Base-by-base conservation (phyloP, 1,140 invertebrate species). In the Battus philenor region DNA sequence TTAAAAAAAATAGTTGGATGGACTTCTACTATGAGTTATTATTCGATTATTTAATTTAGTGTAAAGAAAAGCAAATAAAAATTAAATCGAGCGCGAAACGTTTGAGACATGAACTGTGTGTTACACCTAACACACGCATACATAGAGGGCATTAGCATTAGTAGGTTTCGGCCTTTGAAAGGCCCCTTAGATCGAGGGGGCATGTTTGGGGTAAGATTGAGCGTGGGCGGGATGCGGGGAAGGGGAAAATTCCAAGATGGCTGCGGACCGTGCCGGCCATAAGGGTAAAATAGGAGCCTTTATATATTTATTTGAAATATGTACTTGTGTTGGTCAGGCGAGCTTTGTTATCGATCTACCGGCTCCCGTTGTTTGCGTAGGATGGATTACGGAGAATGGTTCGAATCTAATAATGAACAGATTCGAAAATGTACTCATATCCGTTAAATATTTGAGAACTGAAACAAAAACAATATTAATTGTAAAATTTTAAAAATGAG, bases 111-210 rank as follows among this genome's bases (percentile, higher is more conserved):
- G 9, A 63, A 26, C 39, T 54, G 59, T 56, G 56, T 50, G 34
- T 47, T 47, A 45, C 54, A 68, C 58, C 16, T 34, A 16, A 59
- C 66, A 71, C 68, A 46, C 52, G 45, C 66, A 66, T 59, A 71
- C 65, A 60, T 68, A 70, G 54, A 68, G 68, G 61, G 73, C 76
- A 82, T 82, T 82, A 82, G 80, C 80, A 81, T 84, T 79, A 82
- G 75, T 75, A 59, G 66, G 69, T 70, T 81, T 79, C 73, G 76
- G 73, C 63, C 72, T 79, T 79, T 72, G 48, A 73, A 75, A 79
- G 63, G 68, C 79, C 73, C 75, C 76, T 79, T 69, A 71, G 67
- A 80, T 78, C 66, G 76, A 59, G 76, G 69, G 72, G 69, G 67
- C 61, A 65, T 63, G 71, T 75, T 77, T 69, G 72, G 73, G 74